phyloP scores from a whole-genome alignment of 2,113 vertebrate genomes.

The Sigmodon hispidus region DNA sequence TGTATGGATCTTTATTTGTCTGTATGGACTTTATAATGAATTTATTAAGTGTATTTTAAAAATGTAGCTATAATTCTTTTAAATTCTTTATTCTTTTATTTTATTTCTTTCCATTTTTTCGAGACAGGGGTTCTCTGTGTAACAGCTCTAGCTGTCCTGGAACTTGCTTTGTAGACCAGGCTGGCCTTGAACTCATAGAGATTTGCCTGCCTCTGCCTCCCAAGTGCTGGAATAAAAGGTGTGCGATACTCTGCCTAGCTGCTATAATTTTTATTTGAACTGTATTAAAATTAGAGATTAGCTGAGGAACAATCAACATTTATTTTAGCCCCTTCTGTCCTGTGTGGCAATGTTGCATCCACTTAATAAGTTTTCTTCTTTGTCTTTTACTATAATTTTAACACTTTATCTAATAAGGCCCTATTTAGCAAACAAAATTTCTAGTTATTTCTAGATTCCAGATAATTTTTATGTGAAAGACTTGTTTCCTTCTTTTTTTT shows the following conservation, averaged over 20 bases:
- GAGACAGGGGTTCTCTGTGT: neutral
- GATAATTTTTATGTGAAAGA: neutral
- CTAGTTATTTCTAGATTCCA: neutral
- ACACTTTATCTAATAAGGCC: neutral
- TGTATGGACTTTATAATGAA: neutral
- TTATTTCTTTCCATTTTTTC: neutral
- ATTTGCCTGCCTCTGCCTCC: neutral
- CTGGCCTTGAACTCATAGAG: neutral
- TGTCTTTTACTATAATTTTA: neutral
- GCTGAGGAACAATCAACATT: neutral
- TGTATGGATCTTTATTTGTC: neutral
- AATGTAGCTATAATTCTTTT: neutral
- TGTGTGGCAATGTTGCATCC: neutral
- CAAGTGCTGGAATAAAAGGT: neutral
- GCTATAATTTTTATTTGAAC: neutral
- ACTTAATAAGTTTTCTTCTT: neutral
- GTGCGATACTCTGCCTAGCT: neutral
- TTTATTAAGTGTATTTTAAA: slow-evolving; percentile 3
- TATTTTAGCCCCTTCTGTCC: neutral
- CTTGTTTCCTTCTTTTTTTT: neutral
- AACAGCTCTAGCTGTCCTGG: neutral
- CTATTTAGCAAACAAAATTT: neutral
- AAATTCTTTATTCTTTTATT: too few relatives aligned
- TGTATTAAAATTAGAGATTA: neutral
- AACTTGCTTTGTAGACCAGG: neutral